phyloP scores from a whole-genome alignment of 2,888 invertebrate genomes.

The Pterobdella sp. region DNA sequence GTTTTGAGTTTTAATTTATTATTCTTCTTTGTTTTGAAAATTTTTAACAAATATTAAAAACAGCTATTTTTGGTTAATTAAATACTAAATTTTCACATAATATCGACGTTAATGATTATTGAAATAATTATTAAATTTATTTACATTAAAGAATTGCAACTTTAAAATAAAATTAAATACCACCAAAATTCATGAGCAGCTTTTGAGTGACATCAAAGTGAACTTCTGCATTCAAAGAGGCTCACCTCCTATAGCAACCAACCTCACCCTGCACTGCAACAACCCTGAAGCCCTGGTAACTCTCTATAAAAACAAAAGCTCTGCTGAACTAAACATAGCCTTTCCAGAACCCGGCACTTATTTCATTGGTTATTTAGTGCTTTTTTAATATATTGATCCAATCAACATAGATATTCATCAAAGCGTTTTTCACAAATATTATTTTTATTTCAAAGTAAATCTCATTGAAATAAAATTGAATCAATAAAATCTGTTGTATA shows the following conservation, averaged over 20 bases:
- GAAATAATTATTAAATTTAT: neutral
- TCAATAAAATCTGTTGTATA: neutral
- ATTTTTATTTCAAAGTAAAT: too few species aligned
- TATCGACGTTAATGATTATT: neutral
- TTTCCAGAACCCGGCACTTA: slow-evolving; percentile 76
- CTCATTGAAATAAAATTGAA: neutral
- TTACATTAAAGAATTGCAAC: neutral
- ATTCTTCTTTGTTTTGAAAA: neutral
- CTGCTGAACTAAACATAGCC: slow-evolving; percentile 57
- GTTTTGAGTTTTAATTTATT: neutral
- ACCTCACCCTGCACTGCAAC: neutral
- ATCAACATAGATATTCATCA: neutral
- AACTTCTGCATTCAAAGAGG: slow-evolving; percentile 21
- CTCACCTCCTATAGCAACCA: neutral
- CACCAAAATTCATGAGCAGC: neutral
- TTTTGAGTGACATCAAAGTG: neutral
- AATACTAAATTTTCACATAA: neutral
- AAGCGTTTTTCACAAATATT: neutral
- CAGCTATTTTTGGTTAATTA: neutral
- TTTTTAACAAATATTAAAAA: neutral
- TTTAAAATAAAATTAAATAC: neutral
- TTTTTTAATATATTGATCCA: neutral
- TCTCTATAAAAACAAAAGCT: neutral
- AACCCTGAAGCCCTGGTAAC: slow-evolving; percentile 1
- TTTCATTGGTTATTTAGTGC: slow-evolving; percentile 66